phyloP scores from a whole-genome alignment of 2,113 vertebrate genomes.

The Oryzias curvinotus region DNA sequence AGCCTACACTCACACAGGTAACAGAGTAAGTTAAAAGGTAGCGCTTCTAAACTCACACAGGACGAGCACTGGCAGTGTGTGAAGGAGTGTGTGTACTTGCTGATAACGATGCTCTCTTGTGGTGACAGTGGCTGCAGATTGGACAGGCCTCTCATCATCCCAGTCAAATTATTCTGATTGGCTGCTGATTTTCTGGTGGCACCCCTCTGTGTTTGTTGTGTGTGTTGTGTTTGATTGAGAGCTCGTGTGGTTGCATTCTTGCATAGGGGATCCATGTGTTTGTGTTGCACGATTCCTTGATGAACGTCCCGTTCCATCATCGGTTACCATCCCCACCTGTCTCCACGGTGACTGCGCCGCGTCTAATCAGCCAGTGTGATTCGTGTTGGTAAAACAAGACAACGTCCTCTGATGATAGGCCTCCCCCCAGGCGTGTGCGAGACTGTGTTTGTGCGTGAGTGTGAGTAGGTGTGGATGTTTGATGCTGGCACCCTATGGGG shows the following conservation, averaged over 20 bases:
- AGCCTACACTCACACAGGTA: neutral
- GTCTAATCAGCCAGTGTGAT: constrained; percentile 84
- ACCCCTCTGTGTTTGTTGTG: constrained; percentile 48
- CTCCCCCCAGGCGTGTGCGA: constrained; percentile 49
- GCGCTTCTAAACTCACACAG: constrained; percentile 16
- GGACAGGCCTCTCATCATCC: constrained; percentile 75
- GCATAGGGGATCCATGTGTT: constrained; percentile 59
- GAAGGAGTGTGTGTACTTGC: constrained; percentile 17
- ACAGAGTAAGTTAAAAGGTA: neutral
- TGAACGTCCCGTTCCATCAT: constrained; percentile 60
- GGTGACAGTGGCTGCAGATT: constrained; percentile 58
- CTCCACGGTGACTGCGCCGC: constrained; percentile 55
- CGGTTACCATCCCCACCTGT: constrained; percentile 60
- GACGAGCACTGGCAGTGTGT: constrained; percentile 6
- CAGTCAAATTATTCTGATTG: constrained; percentile 83
- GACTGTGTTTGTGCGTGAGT: constrained; percentile 17
- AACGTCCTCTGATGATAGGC: constrained; percentile 65
- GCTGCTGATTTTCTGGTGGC: constrained; percentile 77
- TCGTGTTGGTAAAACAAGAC: constrained; percentile 74
- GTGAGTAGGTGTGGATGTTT: constrained; percentile 29
- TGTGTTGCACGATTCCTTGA: constrained; percentile 54
- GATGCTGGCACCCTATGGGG: constrained; percentile 52
- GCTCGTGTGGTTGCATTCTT: constrained; percentile 59
- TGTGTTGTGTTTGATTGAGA: constrained; percentile 54
- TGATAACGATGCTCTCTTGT: constrained; percentile 45